A percentile compares a stretch with the other conserved stretches of the same genome.
phyloP scores from a whole-genome alignment of 1,140 invertebrate genomes.

The Agrypnia vestita region DNA sequence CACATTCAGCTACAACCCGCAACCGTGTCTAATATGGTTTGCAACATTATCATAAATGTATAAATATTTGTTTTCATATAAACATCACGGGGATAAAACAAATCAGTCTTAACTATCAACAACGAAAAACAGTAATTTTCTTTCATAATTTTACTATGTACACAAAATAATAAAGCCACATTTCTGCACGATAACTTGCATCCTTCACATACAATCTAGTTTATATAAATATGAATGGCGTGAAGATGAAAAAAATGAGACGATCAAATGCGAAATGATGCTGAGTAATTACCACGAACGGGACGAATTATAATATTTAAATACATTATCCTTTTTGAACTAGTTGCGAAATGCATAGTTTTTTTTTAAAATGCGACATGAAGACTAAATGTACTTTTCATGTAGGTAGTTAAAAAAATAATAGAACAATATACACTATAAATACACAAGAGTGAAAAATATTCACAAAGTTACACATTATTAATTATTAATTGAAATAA shows the following conservation, averaged over 20 bases:
- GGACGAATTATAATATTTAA: not conserved
- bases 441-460: not conserved
- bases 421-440: conserved; percentile 28
- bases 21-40: conserved; percentile 38
- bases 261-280: not conserved
- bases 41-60: conserved; percentile 24
- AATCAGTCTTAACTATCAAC: conserved; percentile 49
- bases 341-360: not conserved
- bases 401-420: conserved; percentile 24
- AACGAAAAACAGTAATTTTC: conserved; percentile 12
- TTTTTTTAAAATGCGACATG: conserved; percentile 7
- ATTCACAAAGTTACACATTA: conserved; percentile 18
- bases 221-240: not conserved
- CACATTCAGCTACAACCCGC: conserved; percentile 48
- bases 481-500: conserved; percentile 38
- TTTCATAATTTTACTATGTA: conserved; percentile 29
- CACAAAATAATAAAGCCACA: conserved; percentile 1
- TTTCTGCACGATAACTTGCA: conserved; percentile 1
- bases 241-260: not conserved
- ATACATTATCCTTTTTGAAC: not conserved
- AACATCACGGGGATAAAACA: conserved; percentile 30
- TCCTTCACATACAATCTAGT: conserved; percentile 5
- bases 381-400: conserved; percentile 4
- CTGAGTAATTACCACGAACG: not conserved
- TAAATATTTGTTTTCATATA: conserved; percentile 19